Percentiles rank a stretch among this genome's conserved stretches.
phyloP scores from a whole-genome alignment of 1,140 invertebrate genomes.

The Sitodiplosis mosellana region DNA sequence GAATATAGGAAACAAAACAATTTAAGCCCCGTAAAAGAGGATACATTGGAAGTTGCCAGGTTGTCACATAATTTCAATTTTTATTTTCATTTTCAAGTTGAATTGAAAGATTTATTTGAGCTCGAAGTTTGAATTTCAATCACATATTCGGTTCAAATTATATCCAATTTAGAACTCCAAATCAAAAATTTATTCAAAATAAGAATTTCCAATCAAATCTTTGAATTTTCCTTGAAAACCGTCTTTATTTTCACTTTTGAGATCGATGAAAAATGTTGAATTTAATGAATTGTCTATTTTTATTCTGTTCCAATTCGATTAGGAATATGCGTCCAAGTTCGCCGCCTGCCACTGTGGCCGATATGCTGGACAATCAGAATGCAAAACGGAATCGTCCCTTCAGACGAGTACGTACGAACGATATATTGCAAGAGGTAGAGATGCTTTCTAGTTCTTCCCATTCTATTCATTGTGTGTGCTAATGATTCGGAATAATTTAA shows the following conservation, averaged over 20 bases:
- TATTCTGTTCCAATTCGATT: no score
- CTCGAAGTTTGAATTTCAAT: no score
- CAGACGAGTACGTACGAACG: slow-evolving; percentile 30
- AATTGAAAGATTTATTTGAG: no score
- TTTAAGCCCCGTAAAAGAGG: slow-evolving; percentile 63
- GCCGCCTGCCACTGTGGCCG: slow-evolving; percentile 80
- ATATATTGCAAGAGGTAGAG: slow-evolving; percentile 7
- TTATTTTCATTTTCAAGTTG: no score
- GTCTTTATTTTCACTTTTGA: no score
- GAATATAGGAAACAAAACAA: slow-evolving; percentile 49
- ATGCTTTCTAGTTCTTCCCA: slow-evolving; percentile 7
- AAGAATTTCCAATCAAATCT: no score
- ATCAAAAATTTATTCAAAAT: no score
- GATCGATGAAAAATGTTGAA: no score
- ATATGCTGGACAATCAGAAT: slow-evolving; percentile 78
- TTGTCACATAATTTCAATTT: slow-evolving; percentile 9
- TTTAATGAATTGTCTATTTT: no score
- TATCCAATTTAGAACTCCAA: no score
- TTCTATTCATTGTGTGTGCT: neutral
- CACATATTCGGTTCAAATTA: no score
- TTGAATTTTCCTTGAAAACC: no score
- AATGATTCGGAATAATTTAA: neutral
- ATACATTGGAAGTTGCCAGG: slow-evolving; percentile 82
- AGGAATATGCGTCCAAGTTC: slow-evolving; percentile 77
- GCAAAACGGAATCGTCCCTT: slow-evolving; percentile 29